Conservation (phyloP, 2,888 invertebrate genomes). For the Xiphydria camelus region DNA sequence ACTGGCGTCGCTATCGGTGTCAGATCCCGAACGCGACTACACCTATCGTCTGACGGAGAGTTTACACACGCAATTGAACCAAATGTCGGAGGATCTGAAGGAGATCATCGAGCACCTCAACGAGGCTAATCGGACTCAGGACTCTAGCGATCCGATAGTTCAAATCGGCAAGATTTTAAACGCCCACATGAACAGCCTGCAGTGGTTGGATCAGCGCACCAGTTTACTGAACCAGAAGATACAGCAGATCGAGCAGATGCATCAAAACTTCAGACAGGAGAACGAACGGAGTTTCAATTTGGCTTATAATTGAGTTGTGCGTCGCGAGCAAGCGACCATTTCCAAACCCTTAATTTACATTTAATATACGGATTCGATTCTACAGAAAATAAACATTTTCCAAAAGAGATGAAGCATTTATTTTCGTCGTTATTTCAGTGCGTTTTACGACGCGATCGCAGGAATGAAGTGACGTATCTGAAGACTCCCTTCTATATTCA, state of each 20-base stretch:
- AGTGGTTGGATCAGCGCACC: constrained; percentile 90
- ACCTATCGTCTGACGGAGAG: constrained; percentile 89
- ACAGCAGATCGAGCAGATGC: constrained; percentile 80
- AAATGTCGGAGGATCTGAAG: constrained; percentile 93
- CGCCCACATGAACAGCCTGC: constrained; percentile 94
- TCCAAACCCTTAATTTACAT: too few species aligned
- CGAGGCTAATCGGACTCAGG: constrained; percentile 81
- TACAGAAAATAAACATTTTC: constrained; percentile 30
- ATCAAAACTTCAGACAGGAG: constrained; percentile 75
- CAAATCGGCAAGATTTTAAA: constrained; percentile 93
- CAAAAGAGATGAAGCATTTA: too few species aligned
- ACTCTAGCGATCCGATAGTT: constrained; percentile 85
- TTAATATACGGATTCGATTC: constrained; percentile 31
- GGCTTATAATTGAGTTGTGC: too few species aligned
- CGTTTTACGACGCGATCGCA: constrained; percentile 60
- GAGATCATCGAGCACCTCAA: constrained; percentile 94
- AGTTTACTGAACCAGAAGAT: constrained; percentile 76
- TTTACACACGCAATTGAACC: constrained; percentile 87
- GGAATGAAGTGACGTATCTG: constrained; percentile 81
- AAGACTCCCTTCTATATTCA: constrained; percentile 75
- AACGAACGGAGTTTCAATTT: constrained; percentile 71
- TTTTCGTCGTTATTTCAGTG: not conserved
- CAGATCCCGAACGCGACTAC: constrained; percentile 88
- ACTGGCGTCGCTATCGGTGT: constrained; percentile 67
- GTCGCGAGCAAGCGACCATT: too few species aligned